Evolutionary conservation across 2,113 vertebrate species (phyloP), one percentile per base, ranked within the genome.

Genomic region (Cercocebus atys): DNA sequence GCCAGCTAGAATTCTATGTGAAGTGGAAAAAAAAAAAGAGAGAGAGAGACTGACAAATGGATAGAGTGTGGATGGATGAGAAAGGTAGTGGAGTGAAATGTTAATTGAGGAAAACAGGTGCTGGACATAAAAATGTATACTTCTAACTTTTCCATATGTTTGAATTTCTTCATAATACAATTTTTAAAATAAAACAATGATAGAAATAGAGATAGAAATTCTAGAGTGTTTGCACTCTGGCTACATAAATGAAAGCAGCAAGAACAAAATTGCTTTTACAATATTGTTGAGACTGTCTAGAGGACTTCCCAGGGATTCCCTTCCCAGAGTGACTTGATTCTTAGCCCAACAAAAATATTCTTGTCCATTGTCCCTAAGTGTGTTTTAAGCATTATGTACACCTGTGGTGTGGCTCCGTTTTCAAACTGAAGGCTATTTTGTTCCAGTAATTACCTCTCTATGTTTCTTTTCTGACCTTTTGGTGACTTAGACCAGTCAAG

Each of bases 61-160:
- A 32, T 40, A 17, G n/a, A 61, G n/a, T 6, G 3, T 52, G 5
- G 30, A 27, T 18, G 22, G 5, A 32, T 11, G 9, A 80, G 3
- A 68, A 76, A 47, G n/a, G 14, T 61, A 59, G 16, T 14, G 32
- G 11, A 32, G 22, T 12, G 22, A 84, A 30, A 45, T n/a, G n/a
- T 30, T 55, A 22, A 55, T 3, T 38, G 72, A 79, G 59, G 32
- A 38, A 84, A 47, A 57, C 18, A 40, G 16, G 50, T 25, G 17
- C 32, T 14, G 40, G 40, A 14, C 1, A 3, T 30, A 9, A 1
- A 8, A 5, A 20, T 40, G 18, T 27, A 55, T n/a, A 10, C 5
- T 86, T 80, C 50, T 4, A 59, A 72, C 7, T 22, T 92, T 50
- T 14, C 16, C 12, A 1, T 45, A 57, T 35, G 43, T 6, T n/a